phyloP scores from a whole-genome alignment of 2,888 invertebrate genomes.

The Barypeithes pellucidus region DNA sequence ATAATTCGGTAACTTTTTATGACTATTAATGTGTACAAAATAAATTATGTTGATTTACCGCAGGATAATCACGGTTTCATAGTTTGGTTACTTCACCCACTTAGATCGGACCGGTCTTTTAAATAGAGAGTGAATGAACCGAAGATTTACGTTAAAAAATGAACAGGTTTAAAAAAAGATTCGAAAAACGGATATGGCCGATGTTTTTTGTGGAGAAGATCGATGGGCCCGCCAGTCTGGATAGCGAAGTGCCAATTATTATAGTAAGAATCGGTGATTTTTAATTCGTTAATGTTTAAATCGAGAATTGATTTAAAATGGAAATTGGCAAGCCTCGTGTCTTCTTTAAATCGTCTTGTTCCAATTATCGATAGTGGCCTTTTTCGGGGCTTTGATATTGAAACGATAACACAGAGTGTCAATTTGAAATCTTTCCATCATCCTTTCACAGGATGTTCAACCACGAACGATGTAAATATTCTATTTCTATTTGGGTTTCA shows the following conservation, averaged over 20 bases:
- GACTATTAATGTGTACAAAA: neutral
- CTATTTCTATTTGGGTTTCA: too few relatives aligned
- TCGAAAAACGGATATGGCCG: slow-evolving; percentile 36
- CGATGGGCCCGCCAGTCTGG: slow-evolving; percentile 17
- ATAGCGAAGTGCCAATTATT: slow-evolving; percentile 19
- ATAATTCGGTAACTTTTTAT: slow-evolving; percentile 19
- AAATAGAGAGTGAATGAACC: slow-evolving; percentile 10
- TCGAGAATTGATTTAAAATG: neutral
- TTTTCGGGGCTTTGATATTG: too few relatives aligned
- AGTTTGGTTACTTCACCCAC: neutral
- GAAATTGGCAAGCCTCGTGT: too few relatives aligned
- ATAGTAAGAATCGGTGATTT: slow-evolving; percentile 20
- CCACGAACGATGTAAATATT: too few relatives aligned
- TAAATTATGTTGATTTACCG: slow-evolving; percentile 18
- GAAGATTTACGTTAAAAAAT: slow-evolving; percentile 11
- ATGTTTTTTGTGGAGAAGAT: slow-evolving; percentile 17
- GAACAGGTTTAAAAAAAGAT: slow-evolving; percentile 34
- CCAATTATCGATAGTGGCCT: too few relatives aligned
- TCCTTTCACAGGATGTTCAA: too few relatives aligned
- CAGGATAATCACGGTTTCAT: neutral
- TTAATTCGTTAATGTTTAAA: neutral
- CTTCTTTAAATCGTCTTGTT: too few relatives aligned
- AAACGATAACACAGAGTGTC: too few relatives aligned
- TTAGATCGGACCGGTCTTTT: neutral
- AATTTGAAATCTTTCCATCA: too few relatives aligned